These are phyloP conservation scores for Trachelus troglodyta DNA, from an alignment of 2,888 invertebrate species.

Conservation along the genomic window DNA sequence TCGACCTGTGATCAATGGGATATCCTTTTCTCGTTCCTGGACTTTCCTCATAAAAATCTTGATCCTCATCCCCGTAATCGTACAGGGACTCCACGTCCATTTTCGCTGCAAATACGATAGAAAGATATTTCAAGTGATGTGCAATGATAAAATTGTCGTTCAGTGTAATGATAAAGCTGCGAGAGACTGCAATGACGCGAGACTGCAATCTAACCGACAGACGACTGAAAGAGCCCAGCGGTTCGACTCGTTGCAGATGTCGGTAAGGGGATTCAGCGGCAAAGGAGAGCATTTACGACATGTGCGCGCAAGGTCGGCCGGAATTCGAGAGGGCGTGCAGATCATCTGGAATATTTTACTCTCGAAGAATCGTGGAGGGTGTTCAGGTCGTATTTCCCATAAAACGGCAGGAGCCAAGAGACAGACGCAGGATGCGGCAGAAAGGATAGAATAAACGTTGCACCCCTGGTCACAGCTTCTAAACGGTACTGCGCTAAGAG, in stretches of 20 bases:
- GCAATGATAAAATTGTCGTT: background rate
- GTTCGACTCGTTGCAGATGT: background rate
- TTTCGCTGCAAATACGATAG: conserved; percentile 44
- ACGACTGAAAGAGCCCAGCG: background rate
- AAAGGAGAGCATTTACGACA: background rate
- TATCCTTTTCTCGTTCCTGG: conserved; percentile 63
- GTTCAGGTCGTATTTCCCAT: background rate
- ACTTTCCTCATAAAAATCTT: conserved; percentile 77
- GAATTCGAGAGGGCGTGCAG: background rate
- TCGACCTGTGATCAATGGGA: conserved; percentile 60
- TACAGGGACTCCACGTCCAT: conserved; percentile 68
- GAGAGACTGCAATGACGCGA: background rate
- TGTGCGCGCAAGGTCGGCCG: background rate
- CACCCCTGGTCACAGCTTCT: background rate
- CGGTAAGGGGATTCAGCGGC: background rate
- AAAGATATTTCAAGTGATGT: background rate
- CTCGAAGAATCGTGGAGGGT: background rate
- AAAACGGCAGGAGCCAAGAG: background rate
- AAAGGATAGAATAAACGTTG: background rate
- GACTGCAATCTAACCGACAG: too few species aligned
- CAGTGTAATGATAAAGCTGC: background rate
- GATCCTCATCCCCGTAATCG: conserved; percentile 78
- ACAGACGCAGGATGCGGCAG: background rate
- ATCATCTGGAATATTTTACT: background rate
- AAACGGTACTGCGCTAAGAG: background rate